A percentile compares a stretch with the other conserved stretches of the same genome.
phyloP scores from a whole-genome alignment of 1,140 invertebrate genomes.

The Steinernema khuongi region DNA sequence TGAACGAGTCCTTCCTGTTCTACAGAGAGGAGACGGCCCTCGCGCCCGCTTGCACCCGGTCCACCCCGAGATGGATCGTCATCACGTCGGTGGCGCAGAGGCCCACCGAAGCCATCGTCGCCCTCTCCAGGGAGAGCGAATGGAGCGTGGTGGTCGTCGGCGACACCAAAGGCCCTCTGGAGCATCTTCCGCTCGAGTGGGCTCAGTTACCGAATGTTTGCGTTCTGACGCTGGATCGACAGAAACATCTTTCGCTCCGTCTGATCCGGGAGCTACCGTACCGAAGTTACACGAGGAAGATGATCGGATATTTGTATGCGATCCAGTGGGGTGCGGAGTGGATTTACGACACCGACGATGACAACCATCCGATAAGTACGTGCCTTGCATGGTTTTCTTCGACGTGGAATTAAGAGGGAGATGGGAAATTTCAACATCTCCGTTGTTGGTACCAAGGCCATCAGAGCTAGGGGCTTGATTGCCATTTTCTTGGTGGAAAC shows the following conservation, averaged over 20 bases:
- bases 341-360: slow-evolving; percentile 60
- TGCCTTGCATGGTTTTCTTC: not conserved
- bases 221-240: slow-evolving; percentile 30
- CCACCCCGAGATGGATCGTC: slow-evolving; percentile 36
- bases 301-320: slow-evolving; percentile 47
- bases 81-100: slow-evolving; percentile 24
- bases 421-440: not conserved
- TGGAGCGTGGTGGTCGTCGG: slow-evolving; percentile 35
- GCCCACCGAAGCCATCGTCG: slow-evolving; percentile 29
- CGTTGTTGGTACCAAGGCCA: not conserved
- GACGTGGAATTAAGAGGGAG: no score
- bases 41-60: not conserved
- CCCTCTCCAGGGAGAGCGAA: slow-evolving; percentile 3
- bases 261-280: slow-evolving; percentile 24
- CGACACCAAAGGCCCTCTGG: slow-evolving; percentile 29
- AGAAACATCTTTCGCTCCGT: slow-evolving; percentile 26
- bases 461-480: no score
- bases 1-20: not conserved
- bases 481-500: no score
- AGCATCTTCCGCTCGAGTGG: not conserved
- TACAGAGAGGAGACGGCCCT: not conserved
- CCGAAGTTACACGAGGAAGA: slow-evolving; percentile 43
- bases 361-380: slow-evolving; percentile 49
- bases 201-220: slow-evolving; percentile 22
- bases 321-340: slow-evolving; percentile 54